Evolutionary conservation across 2,888 invertebrate genomes (phyloP), one percentile per base, ranked within the genome.

Genomic region (Drosophila fulvimacula): DNA sequence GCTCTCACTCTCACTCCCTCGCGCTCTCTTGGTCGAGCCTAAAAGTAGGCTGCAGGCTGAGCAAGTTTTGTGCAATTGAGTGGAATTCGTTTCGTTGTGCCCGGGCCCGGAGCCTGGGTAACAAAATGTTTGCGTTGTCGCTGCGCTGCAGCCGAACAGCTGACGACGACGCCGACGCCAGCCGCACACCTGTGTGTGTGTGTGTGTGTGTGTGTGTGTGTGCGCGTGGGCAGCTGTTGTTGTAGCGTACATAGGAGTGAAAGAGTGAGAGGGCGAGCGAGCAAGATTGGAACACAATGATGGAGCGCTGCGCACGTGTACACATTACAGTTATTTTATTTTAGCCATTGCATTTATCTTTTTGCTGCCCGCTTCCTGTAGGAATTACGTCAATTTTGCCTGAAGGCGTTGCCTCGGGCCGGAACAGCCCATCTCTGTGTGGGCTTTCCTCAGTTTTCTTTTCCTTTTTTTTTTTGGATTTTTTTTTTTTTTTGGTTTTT

Each of bases 41-140:
- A 82, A 71, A 84, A 82, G 87, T 88, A 90, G 89, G 88, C 89
- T 65, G 61, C 46, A 67, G 42, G 52, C 52, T 57, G 82, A 81
- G 79, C 64, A 55, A 36, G 44, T 59, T 65, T 65, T 46, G 36
- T 46, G 44, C 46, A 46, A 17, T 72, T 44, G 74, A 65, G 65
- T 74, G 74, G 34, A 61, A 38, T 24, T 57, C 13, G 32, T 5
- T 38, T 41, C 52, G 41, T 21, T 36, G 59, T 64, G 74, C 71
- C 79, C 72, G 77, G 73, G 73, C 67, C 57, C 30, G 73, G 81
- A 76, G 79, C 79, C 81, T 81, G 88, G 85, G 65, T 75, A 82
- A 88, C 76, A 81, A 61, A 69, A 71, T 88, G 77, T 74, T 73
- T 72, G 68, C 64, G 81, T 86, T 88, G 87, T 83, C 64, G 44